A percentile compares a stretch with the other conserved stretches of the same genome.
These are phyloP conservation scores for Dissostichus mawsoni DNA, from an alignment of 2,113 vertebrate species.

Conservation along the genomic window DNA sequence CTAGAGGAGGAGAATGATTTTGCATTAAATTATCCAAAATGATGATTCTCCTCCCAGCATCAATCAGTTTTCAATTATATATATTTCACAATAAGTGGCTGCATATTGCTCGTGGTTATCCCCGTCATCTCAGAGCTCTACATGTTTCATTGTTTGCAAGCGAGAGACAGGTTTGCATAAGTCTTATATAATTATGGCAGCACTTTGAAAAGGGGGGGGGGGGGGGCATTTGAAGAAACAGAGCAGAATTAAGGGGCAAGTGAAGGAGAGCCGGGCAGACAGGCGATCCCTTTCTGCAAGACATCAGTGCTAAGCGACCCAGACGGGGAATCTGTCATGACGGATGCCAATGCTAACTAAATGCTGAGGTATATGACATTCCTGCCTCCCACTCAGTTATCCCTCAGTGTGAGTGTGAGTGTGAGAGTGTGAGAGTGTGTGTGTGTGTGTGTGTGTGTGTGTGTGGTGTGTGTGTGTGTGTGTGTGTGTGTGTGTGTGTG, in stretches of 20 bases:
- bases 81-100: constrained; percentile 8
- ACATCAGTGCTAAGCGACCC: constrained; percentile 71
- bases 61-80: constrained; percentile 47
- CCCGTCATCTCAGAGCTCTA: constrained; percentile 28
- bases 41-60: constrained; percentile 1
- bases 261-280: constrained; percentile 68
- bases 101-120: constrained; percentile 28
- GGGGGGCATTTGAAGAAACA: constrained; percentile 74
- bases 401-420: constrained; percentile 35
- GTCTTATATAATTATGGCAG: constrained; percentile 66
- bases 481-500: constrained; percentile 12
- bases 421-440: constrained; percentile 11
- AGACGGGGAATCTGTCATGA: constrained; percentile 71
- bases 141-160: constrained; percentile 46
- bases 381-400: constrained; percentile 66
- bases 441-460: background rate
- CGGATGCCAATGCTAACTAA: constrained; percentile 68
- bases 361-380: constrained; percentile 67
- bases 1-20: background rate
- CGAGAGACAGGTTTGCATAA: constrained; percentile 58
- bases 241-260: constrained; percentile 78
- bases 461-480: constrained; percentile 28
- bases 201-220: constrained; percentile 54
- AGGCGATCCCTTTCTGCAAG: constrained; percentile 70
- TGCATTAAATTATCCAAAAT: constrained; percentile 12